Evolutionary conservation across 2,888 invertebrate species (phyloP), one percentile per base, ranked within the genome.

Genomic region (Eristalinus sepulchralis): DNA sequence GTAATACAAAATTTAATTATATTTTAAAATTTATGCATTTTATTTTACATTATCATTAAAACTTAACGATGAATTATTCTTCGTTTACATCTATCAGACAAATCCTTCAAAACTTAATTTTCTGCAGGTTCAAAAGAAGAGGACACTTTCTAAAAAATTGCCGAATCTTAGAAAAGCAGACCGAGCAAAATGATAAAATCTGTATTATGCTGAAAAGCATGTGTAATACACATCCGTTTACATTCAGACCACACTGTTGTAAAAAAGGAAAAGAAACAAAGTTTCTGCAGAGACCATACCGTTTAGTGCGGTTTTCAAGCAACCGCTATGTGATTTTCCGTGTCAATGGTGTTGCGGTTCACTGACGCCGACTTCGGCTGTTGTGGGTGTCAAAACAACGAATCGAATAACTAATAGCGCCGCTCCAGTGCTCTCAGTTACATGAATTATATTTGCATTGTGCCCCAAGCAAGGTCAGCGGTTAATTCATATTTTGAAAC

Each of bases 381-480:
- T 63, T 55, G 82, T 86, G 85, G 85, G 82, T 82, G 85, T 86
- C 85, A 86, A 72, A 86, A 86, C 82, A 86, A 33, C 78, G 66
- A 86, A 68, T 70, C 66, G 33, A 68, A 86, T 73, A 82, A 77
- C 78, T 82, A 82, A 85, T 77, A 82, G 77, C 77, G 71, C 68
- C 68, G 53, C 68, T 78, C 68, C 59, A 64, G 59, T 53, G 67
- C 55, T 60, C 66, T 60, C 60, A 47, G 27, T 53, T 31, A 13
- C 71, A 81, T 81, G 71, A 71, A 60, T 62, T 81, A 36, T 68
- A 67, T 68, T 31, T 75, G 63, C 47, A 72, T 72, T 81, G 22
- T 72, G 77, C 82, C 72, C 53, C 36, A 70, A 68, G 85, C 82
- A 86, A 86, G 85, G 85, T 86, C 82, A 86, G 70, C 66, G 70